These are phyloP conservation scores for Pteropus alecto DNA, from an alignment of 2,113 vertebrate genomes.

Conservation along the genomic window DNA sequence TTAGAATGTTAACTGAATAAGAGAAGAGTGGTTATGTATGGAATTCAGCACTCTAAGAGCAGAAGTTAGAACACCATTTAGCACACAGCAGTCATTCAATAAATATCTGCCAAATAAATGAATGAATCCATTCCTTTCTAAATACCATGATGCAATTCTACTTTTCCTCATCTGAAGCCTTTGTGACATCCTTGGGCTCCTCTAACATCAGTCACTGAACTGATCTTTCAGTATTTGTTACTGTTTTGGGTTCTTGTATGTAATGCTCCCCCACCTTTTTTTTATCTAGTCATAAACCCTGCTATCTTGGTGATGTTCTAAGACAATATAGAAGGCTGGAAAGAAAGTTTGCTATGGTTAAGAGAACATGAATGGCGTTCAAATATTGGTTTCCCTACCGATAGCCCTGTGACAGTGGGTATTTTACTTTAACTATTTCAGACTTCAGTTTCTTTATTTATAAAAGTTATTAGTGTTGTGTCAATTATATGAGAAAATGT, in stretches of 20 bases:
- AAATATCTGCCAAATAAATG: background rate
- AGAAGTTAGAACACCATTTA: background rate
- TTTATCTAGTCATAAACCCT: background rate
- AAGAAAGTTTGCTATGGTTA: background rate
- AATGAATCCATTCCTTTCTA: background rate
- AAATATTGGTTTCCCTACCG: background rate
- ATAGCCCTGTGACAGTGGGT: background rate
- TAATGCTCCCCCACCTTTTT: background rate
- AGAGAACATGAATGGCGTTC: background rate
- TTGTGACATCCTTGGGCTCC: background rate
- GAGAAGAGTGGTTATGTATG: background rate
- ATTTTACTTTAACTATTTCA: constrained; percentile 37
- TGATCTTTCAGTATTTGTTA: background rate
- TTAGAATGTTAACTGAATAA: background rate
- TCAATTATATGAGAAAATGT: background rate
- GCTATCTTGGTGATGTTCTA: background rate
- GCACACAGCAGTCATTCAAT: background rate
- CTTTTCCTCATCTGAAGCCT: background rate
- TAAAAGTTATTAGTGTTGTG: background rate
- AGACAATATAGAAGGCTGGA: background rate
- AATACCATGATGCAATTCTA: background rate
- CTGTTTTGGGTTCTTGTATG: background rate
- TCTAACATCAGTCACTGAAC: background rate
- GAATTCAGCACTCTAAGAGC: background rate
- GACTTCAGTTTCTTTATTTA: background rate